Conservation (phyloP, 2,113 vertebrate species). For the Callaeas wilsoni region DNA sequence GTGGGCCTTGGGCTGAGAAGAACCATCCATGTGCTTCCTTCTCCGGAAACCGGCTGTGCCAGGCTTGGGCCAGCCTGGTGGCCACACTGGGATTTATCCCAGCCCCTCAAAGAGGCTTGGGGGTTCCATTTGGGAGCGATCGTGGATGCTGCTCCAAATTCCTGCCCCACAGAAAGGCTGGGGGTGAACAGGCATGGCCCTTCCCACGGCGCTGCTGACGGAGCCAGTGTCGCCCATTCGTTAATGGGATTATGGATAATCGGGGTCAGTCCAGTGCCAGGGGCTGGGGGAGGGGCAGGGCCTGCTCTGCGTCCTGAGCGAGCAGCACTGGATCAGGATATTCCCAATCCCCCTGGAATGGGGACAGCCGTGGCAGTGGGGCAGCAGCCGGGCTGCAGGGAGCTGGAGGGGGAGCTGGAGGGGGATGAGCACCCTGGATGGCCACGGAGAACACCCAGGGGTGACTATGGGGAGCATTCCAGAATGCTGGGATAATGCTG, state of each 20-base stretch:
- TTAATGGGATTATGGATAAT: not conserved
- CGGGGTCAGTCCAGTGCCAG: not conserved
- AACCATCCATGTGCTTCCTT: fast-evolving
- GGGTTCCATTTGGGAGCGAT: fast-evolving
- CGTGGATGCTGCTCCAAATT: fast-evolving
- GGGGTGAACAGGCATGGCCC: fast-evolving
- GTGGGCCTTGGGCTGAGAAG: not conserved
- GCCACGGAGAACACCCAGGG: not conserved
- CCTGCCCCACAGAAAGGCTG: fast-evolving
- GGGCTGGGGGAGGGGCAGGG: not conserved
- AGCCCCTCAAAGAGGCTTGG: not conserved
- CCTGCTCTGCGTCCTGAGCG: fast-evolving
- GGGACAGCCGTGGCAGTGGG: not conserved
- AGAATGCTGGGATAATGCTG: too few relatives aligned
- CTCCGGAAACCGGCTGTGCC: fast-evolving
- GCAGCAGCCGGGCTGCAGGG: not conserved
- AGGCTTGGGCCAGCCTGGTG: fast-evolving
- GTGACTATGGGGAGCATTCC: fast-evolving
- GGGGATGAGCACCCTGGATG: not conserved
- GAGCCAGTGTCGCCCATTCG: not conserved
- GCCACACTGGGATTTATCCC: fast-evolving
- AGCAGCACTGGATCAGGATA: fast-evolving
- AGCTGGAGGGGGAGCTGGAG: fast-evolving
- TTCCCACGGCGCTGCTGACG: not conserved
- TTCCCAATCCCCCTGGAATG: fast-evolving